phyloP scores from a whole-genome alignment of 2,113 vertebrate genomes.

The Calidris pugnax region DNA sequence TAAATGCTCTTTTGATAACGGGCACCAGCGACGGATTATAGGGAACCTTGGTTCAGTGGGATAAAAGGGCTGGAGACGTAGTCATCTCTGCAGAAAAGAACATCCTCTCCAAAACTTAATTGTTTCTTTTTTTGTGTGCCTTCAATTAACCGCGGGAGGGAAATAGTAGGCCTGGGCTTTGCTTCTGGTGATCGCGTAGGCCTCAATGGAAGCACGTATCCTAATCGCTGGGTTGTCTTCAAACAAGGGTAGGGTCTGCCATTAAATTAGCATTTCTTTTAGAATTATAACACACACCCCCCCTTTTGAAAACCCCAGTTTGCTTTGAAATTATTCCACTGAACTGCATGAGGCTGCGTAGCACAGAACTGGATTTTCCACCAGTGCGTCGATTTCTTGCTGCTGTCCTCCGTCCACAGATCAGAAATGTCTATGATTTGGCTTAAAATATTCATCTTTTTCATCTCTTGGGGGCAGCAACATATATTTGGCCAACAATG shows the following conservation, averaged over 20 bases:
- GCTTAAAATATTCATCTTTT: neutral
- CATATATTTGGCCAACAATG: neutral
- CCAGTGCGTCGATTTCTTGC: too few relatives aligned
- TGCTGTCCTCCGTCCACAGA: neutral
- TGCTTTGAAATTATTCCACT: neutral
- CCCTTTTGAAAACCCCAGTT: neutral
- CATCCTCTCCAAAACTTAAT: neutral
- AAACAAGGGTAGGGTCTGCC: neutral
- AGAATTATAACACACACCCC: neutral
- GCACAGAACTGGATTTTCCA: neutral
- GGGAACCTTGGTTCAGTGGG: neutral
- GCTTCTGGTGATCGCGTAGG: neutral
- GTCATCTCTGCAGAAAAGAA: neutral
- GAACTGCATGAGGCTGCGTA: neutral
- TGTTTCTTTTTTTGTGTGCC: neutral
- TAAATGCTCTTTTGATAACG: neutral
- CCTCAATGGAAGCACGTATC: accelerated
- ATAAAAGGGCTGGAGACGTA: neutral
- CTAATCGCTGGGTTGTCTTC: neutral
- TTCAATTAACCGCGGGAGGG: neutral
- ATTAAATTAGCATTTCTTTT: neutral
- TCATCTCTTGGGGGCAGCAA: neutral
- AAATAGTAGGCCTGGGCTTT: neutral
- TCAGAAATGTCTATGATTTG: neutral
- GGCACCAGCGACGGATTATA: neutral